Conservation (phyloP, 1,140 invertebrate genomes). For the Eciton burchellii region DNA sequence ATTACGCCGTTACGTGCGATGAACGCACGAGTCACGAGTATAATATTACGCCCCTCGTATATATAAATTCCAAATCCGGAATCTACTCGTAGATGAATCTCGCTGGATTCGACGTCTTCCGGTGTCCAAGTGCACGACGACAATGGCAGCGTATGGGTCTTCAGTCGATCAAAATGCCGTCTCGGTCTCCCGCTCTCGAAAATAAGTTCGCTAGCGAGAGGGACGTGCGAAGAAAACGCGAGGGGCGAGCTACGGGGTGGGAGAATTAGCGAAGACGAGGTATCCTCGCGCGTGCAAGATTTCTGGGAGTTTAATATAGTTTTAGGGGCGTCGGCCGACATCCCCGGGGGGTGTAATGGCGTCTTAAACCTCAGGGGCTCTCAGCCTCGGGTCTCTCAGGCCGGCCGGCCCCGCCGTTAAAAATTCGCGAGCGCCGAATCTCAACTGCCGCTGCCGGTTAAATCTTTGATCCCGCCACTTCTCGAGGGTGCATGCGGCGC, state of each 20-base stretch:
- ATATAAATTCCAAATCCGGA: no score
- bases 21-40: no score
- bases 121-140: neutral
- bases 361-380: slow-evolving; percentile 85
- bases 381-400: slow-evolving; percentile 69
- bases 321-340: slow-evolving; percentile 84
- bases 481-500: slow-evolving; percentile 12
- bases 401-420: slow-evolving; percentile 31
- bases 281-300: slow-evolving; percentile 82
- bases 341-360: slow-evolving; percentile 83
- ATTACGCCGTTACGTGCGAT: no score
- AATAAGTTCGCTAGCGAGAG: slow-evolving; percentile 60
- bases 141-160: slow-evolving; percentile 42
- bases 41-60: no score
- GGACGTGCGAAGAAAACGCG: slow-evolving; percentile 64
- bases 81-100: no score
- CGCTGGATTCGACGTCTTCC: neutral
- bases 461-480: slow-evolving; percentile 62
- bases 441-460: slow-evolving; percentile 51
- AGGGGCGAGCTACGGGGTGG: slow-evolving; percentile 66
- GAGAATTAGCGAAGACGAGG: slow-evolving; percentile 76
- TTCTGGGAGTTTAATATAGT: slow-evolving; percentile 85
- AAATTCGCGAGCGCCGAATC: slow-evolving; percentile 69
- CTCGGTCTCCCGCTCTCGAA: slow-evolving; percentile 76
- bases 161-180: slow-evolving; percentile 81